These are phyloP conservation scores for Noctua pronuba DNA, from an alignment of 2,888 invertebrate species.

Conservation along the genomic window DNA sequence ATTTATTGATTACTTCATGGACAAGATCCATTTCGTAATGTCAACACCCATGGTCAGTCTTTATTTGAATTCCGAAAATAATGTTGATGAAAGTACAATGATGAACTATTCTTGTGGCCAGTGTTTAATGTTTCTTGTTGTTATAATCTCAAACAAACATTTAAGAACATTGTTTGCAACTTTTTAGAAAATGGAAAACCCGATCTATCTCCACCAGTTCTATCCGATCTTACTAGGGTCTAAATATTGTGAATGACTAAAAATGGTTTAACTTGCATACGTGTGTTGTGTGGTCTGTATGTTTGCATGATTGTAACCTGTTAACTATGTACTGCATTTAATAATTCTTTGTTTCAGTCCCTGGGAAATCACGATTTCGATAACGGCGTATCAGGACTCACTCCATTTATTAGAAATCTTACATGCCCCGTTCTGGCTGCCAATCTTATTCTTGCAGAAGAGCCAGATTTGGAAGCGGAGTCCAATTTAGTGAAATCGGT, in stretches of 20 bases:
- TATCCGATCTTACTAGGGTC: background rate
- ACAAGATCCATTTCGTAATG: background rate
- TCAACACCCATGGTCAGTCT: background rate
- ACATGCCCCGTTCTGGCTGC: slow-evolving; percentile 94
- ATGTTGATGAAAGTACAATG: background rate
- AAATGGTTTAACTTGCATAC: background rate
- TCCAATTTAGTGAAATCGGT: slow-evolving; percentile 91
- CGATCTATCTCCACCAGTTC: too few species aligned
- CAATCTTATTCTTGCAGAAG: slow-evolving; percentile 93
- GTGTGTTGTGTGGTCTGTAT: slow-evolving; percentile 18
- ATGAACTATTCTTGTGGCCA: background rate
- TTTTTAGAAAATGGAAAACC: background rate
- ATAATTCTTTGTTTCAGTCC: slow-evolving; percentile 90
- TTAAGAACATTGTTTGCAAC: background rate
- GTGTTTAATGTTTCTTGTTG: background rate
- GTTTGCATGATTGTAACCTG: slow-evolving; percentile 19
- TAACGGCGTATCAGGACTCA: slow-evolving; percentile 93
- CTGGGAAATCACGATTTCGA: slow-evolving; percentile 98
- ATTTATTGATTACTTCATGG: background rate
- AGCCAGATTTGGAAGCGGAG: slow-evolving; percentile 90
- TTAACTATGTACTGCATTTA: slow-evolving; percentile 34
- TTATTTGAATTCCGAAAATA: background rate
- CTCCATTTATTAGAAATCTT: slow-evolving; percentile 93
- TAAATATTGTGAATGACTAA: slow-evolving; percentile 19
- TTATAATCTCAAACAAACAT: background rate